Evolutionary conservation across 2,797 vertebrate genomes (phyloP).

Genomic region (Enteromius fasciolatus): DNA sequence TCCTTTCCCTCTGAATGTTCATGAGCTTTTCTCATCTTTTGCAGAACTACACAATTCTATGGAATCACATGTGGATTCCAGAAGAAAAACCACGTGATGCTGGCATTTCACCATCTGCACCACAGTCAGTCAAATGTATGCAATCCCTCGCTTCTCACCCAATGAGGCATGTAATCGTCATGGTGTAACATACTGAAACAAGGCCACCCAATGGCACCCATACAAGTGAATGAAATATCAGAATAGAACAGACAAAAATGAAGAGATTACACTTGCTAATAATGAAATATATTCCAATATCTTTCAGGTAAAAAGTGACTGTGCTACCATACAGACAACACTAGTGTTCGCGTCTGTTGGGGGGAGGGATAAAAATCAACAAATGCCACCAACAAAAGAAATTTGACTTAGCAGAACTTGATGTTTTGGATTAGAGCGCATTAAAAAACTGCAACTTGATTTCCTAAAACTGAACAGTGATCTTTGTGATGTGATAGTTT

Average conservation of each 20-base stretch:
- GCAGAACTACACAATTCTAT: slow-evolving; percentile 48
- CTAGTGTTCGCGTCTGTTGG: slow-evolving; percentile 28
- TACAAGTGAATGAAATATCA: slow-evolving; percentile 45
- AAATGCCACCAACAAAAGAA: slow-evolving; percentile 27
- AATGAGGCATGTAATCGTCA: slow-evolving; percentile 32
- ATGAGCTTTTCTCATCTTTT: slow-evolving; percentile 19
- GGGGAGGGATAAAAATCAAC: neutral
- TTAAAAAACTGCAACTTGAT: slow-evolving; percentile 3
- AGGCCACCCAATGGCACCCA: slow-evolving; percentile 56
- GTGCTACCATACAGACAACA: slow-evolving; percentile 56
- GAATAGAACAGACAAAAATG: slow-evolving; percentile 35
- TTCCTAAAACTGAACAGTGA: slow-evolving; percentile 6
- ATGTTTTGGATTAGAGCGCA: slow-evolving; percentile 42
- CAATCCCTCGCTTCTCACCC: slow-evolving; percentile 45
- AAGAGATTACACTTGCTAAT: slow-evolving; percentile 15
- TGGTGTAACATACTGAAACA: slow-evolving; percentile 53
- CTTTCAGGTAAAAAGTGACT: slow-evolving; percentile 62
- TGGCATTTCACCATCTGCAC: slow-evolving; percentile 59
- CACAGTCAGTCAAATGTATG: slow-evolving; percentile 54
- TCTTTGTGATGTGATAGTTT: slow-evolving; percentile 34
- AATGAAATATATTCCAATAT: slow-evolving; percentile 43
- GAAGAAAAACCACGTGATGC: slow-evolving; percentile 58
- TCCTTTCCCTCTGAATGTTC: slow-evolving; percentile 26
- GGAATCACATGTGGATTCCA: slow-evolving; percentile 49
- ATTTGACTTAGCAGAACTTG: neutral